phyloP scores from a whole-genome alignment of 2,113 vertebrate genomes.

The Leucosticte australis region DNA sequence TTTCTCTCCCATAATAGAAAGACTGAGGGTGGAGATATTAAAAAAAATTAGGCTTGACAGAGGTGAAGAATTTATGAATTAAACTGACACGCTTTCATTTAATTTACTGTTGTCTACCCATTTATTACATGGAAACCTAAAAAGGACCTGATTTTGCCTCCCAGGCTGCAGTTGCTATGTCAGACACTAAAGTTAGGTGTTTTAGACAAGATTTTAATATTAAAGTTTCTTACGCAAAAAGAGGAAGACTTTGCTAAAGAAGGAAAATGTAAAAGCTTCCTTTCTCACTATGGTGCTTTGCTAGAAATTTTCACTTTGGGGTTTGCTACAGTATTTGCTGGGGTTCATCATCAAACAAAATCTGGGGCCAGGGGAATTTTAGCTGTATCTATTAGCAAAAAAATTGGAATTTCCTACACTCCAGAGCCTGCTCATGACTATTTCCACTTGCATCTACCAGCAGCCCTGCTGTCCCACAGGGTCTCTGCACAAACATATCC shows the following conservation, averaged over 20 bases:
- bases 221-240: not conserved
- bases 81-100: constrained; percentile 9
- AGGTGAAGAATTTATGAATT: constrained; percentile 26
- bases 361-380: not conserved
- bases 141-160: constrained; percentile 1
- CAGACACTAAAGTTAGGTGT: not conserved
- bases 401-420: not conserved
- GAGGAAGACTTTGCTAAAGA: not conserved
- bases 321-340: not conserved
- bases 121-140: constrained; percentile 7
- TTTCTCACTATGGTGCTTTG: not conserved
- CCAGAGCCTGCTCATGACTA: not conserved
- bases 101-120: not conserved
- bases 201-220: not conserved
- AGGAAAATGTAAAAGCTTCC: not conserved
- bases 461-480: not conserved
- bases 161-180: not conserved
- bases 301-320: not conserved
- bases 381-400: not conserved
- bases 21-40: constrained; percentile 5
- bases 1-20: not conserved
- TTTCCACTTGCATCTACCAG: not conserved
- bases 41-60: not conserved
- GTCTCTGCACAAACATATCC: not conserved
- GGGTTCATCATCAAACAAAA: not conserved